Evolutionary conservation across 2,888 invertebrate genomes (phyloP), one percentile per base, ranked within the genome.

Genomic region (Volucella inflata): DNA sequence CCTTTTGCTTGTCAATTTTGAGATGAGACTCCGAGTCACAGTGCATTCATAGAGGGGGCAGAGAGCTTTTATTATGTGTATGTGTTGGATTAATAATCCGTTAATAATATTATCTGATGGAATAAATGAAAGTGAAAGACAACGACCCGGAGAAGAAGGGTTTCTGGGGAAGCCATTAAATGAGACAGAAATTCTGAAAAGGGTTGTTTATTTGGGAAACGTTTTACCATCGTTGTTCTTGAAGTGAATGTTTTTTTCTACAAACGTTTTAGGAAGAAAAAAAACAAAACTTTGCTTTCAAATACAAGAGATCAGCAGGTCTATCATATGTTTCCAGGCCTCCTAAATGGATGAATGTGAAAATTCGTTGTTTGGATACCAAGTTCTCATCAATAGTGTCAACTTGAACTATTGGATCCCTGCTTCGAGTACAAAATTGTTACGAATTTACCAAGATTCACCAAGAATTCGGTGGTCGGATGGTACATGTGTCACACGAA

Each of bases 31-130:
- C 65, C 17, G 40, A 67, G 65, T 16, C 70, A 30, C 30, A 71
- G 59, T 65, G 81, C 65, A 76, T 70, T 76, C 70, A n/a, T n/a
- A 14, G 46, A 11, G 44, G 51, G 64, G 30, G 30, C 30, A 30
- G 30, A 30, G 48, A 46, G 60, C 36, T 11, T 80, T 82, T 71
- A 82, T 77, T 77, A 74, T 83, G 87, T 87, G 87, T 87, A 85
- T 87, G 87, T 80, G 87, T 88, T 77, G 78, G 88, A 88, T 87
- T 87, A 88, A 87, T 88, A 88, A 88, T 88, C 88, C 88, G 88
- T 88, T 88, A 88, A 88, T 88, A 88, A 88, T 88, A 88, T 88
- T 88, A 88, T 88, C 88, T 88, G 87, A 88, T 88, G 83, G 76
- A 62, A 76, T 71, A 78, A 70, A 70, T 53, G 64, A 36, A 67